These are phyloP conservation scores for Pentalonia nigronervosa DNA, from an alignment of 1,140 invertebrate species.

Conservation along the genomic window DNA sequence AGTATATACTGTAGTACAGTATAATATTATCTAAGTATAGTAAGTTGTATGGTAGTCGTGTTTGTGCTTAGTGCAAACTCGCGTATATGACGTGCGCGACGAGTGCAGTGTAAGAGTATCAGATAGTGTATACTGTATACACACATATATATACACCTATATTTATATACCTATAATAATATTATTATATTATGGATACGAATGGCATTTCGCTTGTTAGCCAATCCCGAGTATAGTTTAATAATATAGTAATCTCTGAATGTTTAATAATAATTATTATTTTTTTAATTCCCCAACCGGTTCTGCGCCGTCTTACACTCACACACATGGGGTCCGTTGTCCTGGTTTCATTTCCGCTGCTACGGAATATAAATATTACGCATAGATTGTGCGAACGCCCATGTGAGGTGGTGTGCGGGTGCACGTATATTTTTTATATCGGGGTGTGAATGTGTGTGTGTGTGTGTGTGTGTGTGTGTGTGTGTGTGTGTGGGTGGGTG, in stretches of 20 bases:
- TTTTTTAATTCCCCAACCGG: conserved; percentile 22
- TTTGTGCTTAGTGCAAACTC: neutral
- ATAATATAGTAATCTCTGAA: conserved; percentile 13
- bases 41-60: neutral
- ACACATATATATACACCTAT: too few relatives aligned
- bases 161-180: neutral
- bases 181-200: conserved; percentile 1
- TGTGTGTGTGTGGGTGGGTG: too few relatives aligned
- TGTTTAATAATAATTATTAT: conserved; percentile 35
- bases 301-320: neutral
- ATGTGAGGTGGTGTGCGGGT: neutral
- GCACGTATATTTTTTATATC: neutral
- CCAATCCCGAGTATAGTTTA: conserved; percentile 25
- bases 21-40: conserved; percentile 9
- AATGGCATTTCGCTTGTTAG: conserved; percentile 28
- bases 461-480: too few relatives aligned
- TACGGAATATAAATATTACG: neutral
- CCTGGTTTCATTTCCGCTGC: neutral
- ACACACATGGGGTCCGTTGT: neutral
- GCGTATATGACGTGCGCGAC: neutral
- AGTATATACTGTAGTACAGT: neutral
- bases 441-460: neutral
- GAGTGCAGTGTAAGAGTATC: neutral
- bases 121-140: too few relatives aligned
- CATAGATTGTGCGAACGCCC: neutral